Evolutionary conservation across 2,113 vertebrate genomes (phyloP).

Genomic region (Chroicocephalus ridibundus): DNA sequence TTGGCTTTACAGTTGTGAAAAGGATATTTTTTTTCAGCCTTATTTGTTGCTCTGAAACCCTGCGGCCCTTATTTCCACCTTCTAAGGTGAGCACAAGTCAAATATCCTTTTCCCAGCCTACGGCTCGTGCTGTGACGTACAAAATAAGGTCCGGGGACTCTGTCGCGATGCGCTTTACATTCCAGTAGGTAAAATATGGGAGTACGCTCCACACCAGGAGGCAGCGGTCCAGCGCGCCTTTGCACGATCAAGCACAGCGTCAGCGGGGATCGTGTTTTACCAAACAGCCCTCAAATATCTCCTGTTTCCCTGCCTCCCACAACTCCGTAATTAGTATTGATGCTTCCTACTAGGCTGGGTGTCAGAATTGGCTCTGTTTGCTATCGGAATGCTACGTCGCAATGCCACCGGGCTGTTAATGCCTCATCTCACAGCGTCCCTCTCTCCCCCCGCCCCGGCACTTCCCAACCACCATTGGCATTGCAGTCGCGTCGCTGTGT

Average conservation of each 20-base stretch:
- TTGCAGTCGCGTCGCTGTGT: background rate
- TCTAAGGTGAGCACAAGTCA: background rate
- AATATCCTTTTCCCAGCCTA: background rate
- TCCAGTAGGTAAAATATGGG: background rate
- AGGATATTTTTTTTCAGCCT: background rate
- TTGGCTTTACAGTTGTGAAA: background rate
- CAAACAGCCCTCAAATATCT: background rate
- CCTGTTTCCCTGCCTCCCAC: background rate
- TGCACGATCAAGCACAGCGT: background rate
- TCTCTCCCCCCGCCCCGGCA: background rate
- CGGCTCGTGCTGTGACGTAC: background rate
- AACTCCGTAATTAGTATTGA: accelerated
- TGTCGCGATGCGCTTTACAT: background rate
- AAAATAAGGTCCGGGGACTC: background rate
- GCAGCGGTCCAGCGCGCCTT: background rate
- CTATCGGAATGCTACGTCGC: accelerated
- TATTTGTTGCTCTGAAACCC: background rate
- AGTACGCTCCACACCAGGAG: too few species aligned
- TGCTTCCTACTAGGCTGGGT: background rate
- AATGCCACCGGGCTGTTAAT: accelerated
- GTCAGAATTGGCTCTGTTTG: background rate
- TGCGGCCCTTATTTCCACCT: background rate
- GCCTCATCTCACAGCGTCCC: background rate
- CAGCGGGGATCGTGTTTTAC: background rate
- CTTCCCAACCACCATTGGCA: background rate